These are phyloP conservation scores for Dicerorhinus sumatrensis DNA, from an alignment of 2,113 vertebrate genomes.

Conservation along the genomic window DNA sequence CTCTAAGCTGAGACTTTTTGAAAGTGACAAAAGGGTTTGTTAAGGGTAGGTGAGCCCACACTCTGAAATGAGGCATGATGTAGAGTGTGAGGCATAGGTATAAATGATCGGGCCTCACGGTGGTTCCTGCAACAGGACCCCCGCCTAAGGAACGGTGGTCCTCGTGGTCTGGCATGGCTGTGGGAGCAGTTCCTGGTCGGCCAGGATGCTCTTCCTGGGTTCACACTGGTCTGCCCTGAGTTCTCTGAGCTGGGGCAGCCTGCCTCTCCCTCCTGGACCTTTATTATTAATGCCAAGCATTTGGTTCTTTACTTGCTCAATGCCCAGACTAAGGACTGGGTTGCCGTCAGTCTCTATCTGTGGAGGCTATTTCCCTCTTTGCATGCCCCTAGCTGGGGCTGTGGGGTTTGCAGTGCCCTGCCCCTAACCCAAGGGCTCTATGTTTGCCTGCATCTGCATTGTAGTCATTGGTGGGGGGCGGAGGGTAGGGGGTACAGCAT, in stretches of 20 bases:
- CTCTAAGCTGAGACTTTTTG: constrained; percentile 44
- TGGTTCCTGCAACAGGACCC: background rate
- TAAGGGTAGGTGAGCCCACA: constrained; percentile 28
- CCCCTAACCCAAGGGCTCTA: background rate
- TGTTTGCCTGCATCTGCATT: background rate
- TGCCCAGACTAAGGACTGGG: background rate
- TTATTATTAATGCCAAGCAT: background rate
- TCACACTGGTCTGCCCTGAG: background rate
- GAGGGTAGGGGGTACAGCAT: no score
- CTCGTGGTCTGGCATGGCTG: background rate
- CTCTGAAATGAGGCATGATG: constrained; percentile 30
- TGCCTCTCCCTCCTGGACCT: background rate
- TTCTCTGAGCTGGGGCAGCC: background rate
- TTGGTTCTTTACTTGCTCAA: background rate
- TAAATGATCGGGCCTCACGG: background rate
- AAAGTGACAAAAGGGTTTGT: constrained; percentile 54
- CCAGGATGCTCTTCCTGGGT: background rate
- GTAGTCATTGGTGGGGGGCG: background rate
- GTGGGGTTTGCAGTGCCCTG: background rate
- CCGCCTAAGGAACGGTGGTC: background rate
- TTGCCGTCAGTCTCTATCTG: background rate
- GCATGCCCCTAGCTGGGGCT: background rate
- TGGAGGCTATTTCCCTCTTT: background rate
- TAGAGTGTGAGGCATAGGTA: background rate
- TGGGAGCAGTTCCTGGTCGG: background rate